A percentile compares a stretch with the other conserved stretches of the same genome.
These are phyloP conservation scores for Rhineura floridana DNA, from an alignment of 2,113 vertebrate genomes.

Conservation along the genomic window DNA sequence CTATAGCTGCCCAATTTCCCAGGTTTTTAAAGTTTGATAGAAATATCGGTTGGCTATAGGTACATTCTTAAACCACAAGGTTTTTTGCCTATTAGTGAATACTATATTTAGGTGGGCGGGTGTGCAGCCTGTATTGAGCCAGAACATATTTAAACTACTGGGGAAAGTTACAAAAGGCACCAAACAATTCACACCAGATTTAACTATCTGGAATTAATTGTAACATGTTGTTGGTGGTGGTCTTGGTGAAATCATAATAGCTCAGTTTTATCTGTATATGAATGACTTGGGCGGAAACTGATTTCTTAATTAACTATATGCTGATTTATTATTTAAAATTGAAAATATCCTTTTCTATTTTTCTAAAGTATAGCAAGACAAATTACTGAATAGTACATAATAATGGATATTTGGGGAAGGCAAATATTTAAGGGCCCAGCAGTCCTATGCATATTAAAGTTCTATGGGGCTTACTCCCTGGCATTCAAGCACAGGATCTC, in stretches of 20 bases:
- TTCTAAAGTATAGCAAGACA: neutral
- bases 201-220: neutral
- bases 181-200: neutral
- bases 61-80: too few relatives aligned
- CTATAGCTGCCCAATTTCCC: too few relatives aligned
- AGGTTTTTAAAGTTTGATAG: too few relatives aligned
- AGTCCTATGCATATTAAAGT: neutral
- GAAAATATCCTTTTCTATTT: constrained; percentile 2
- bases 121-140: neutral
- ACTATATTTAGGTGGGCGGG: neutral
- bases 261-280: neutral
- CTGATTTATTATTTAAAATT: neutral
- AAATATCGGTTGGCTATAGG: too few relatives aligned
- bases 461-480: too few relatives aligned
- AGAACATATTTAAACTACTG: neutral
- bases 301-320: neutral
- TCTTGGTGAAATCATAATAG: neutral
- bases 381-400: neutral
- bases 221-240: neutral
- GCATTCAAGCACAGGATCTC: too few relatives aligned
- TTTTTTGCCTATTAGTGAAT: too few relatives aligned
- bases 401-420: constrained; percentile 15
- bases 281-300: neutral
- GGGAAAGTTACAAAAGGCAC: rapidly evolving
- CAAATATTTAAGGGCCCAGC: neutral